phyloP scores from a whole-genome alignment of 2,888 invertebrate genomes.

The Danaus chrysippus region DNA sequence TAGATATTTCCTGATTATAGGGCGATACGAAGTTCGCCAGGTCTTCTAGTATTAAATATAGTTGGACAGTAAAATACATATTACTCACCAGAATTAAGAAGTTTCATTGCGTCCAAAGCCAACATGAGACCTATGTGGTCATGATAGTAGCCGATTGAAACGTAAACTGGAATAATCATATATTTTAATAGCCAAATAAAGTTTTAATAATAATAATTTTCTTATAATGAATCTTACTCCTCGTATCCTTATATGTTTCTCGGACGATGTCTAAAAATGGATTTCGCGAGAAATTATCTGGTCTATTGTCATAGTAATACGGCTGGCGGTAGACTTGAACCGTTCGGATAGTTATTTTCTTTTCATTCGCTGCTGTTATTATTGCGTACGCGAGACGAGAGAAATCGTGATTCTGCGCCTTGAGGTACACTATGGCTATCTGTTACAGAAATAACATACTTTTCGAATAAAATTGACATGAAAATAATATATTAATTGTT shows the following conservation, averaged over 20 bases:
- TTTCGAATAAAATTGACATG: neutral
- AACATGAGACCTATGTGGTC: slow-evolving; percentile 95
- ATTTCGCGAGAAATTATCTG: slow-evolving; percentile 88
- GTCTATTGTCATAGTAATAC: slow-evolving; percentile 82
- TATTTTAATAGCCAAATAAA: neutral
- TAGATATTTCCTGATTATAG: no score
- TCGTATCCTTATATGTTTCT: slow-evolving; percentile 89
- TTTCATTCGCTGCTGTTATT: slow-evolving; percentile 82
- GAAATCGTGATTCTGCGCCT: slow-evolving; percentile 86
- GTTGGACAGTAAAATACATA: neutral
- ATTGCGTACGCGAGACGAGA: slow-evolving; percentile 89
- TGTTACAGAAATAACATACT: slow-evolving; percentile 47
- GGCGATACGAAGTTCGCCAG: no score
- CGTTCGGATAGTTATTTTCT: slow-evolving; percentile 85
- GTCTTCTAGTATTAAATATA: neutral
- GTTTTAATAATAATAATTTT: neutral
- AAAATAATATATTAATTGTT: neutral
- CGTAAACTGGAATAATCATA: slow-evolving; percentile 84
- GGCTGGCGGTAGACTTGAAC: slow-evolving; percentile 64
- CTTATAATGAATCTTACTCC: slow-evolving; percentile 82
- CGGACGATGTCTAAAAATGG: slow-evolving; percentile 91
- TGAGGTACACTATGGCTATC: slow-evolving; percentile 91
- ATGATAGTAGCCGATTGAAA: slow-evolving; percentile 92
- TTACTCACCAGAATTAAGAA: slow-evolving; percentile 86
- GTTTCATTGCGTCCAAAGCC: slow-evolving; percentile 88